Percentiles rank a stretch among this genome's conserved stretches.
phyloP scores from a whole-genome alignment of 2,797 vertebrate species.

The Lagothrix lagotricha region DNA sequence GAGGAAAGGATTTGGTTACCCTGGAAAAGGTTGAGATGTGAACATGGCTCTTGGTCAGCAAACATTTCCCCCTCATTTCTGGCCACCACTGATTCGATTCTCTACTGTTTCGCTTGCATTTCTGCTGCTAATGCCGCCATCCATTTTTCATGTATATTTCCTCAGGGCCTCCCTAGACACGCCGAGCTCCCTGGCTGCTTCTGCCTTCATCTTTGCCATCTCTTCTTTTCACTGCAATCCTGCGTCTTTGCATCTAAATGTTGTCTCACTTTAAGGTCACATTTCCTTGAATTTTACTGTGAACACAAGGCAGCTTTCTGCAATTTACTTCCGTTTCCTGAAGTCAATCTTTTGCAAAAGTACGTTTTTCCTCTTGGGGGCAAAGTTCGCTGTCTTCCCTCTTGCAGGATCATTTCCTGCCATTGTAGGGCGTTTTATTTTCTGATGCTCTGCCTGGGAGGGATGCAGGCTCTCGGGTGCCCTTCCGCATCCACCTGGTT shows the following conservation, averaged over 20 bases:
- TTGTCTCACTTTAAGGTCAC: not conserved
- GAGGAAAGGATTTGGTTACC: fast-evolving
- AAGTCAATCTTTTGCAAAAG: not conserved
- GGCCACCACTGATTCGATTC: not conserved
- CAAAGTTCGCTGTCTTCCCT: not conserved
- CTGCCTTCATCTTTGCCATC: not conserved
- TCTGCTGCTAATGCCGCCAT: not conserved
- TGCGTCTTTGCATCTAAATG: fast-evolving
- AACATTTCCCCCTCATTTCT: too few relatives aligned
- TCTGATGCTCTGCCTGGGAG: not conserved
- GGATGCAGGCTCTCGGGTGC: not conserved
- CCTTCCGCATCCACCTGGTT: not conserved
- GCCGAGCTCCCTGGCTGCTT: not conserved
- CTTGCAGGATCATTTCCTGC: not conserved
- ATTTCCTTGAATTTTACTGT: not conserved
- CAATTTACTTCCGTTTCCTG: not conserved
- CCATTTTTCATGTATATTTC: not conserved
- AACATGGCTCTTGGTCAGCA: not conserved
- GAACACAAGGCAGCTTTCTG: not conserved
- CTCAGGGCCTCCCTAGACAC: not conserved
- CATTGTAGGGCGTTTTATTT: not conserved
- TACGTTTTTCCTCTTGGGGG: not conserved
- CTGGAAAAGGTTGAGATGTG: not conserved
- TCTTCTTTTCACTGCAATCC: fast-evolving
- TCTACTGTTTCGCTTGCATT: not conserved